Conservation (phyloP, 2,888 invertebrate species). For the Abrostola triplasia region DNA sequence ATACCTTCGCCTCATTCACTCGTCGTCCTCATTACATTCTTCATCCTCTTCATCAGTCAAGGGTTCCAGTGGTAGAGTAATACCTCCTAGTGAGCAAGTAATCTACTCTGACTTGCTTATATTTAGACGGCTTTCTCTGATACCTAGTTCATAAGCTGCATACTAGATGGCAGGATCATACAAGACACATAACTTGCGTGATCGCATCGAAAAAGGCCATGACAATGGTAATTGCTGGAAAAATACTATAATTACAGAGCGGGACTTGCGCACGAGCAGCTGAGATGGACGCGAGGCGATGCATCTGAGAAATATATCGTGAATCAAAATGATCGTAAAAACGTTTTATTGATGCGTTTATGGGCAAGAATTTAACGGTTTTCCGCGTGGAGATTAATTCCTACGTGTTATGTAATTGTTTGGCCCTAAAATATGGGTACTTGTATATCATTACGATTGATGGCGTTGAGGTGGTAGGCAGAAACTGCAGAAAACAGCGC, state of each 20-base stretch:
- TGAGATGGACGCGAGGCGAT: conserved; percentile 15
- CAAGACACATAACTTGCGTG: conserved; percentile 27
- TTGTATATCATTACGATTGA: not conserved
- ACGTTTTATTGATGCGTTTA: conserved; percentile 19
- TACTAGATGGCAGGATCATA: conserved; percentile 10
- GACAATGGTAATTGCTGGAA: conserved; percentile 52
- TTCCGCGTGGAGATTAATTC: conserved; percentile 10
- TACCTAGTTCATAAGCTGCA: not conserved
- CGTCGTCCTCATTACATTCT: too few relatives aligned
- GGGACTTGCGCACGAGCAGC: conserved; percentile 9
- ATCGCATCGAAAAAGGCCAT: conserved; percentile 23
- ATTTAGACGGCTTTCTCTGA: too few relatives aligned
- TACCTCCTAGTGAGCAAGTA: too few relatives aligned
- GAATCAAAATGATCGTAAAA: conserved; percentile 7
- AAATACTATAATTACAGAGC: conserved; percentile 45
- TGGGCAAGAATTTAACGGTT: conserved; percentile 9
- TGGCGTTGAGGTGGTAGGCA: not conserved
- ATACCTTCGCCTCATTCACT: too few relatives aligned
- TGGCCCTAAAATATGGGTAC: not conserved
- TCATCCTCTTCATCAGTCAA: too few relatives aligned
- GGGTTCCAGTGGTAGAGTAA: too few relatives aligned
- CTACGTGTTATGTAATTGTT: not conserved
- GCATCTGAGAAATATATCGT: conserved; percentile 4
- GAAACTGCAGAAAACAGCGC: not conserved
- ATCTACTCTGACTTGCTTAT: too few relatives aligned